Evolutionary conservation across 2,797 vertebrate genomes (phyloP).

Genomic region (Tinamus major): DNA sequence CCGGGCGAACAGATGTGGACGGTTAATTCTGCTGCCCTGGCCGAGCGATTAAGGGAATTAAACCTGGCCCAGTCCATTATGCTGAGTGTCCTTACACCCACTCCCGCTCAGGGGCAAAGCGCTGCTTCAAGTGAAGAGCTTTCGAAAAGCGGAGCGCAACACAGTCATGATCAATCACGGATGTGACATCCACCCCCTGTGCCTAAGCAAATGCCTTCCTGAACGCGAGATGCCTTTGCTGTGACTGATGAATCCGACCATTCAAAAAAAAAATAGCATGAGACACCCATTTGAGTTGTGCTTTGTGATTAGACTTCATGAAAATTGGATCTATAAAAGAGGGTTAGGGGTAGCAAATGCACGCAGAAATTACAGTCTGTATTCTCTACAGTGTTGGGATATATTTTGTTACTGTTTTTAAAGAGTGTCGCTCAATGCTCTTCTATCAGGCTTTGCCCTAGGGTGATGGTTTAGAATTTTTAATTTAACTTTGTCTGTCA

Average conservation of each 20-base stretch:
- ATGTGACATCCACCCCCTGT: conserved; percentile 75
- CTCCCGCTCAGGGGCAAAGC: conserved; percentile 73
- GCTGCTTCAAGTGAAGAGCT: conserved; percentile 77
- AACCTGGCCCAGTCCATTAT: conserved; percentile 81
- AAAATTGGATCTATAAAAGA: conserved; percentile 59
- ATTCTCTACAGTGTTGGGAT: background rate
- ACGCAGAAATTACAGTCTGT: background rate
- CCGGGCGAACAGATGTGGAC: conserved; percentile 79
- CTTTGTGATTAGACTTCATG: conserved; percentile 55
- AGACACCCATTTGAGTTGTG: conserved; percentile 45
- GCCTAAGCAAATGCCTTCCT: conserved; percentile 69
- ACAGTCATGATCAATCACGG: conserved; percentile 78
- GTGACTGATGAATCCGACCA: conserved; percentile 66
- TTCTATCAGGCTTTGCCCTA: conserved; percentile 34
- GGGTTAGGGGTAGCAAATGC: background rate
- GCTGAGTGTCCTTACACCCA: conserved; percentile 77
- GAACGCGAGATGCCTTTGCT: conserved; percentile 55
- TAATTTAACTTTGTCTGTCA: conserved; percentile 59
- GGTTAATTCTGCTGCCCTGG: conserved; percentile 82
- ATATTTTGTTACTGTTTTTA: conserved; percentile 37
- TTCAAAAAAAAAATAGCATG: conserved; percentile 19
- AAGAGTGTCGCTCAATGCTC: conserved; percentile 1
- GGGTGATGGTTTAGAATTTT: conserved; percentile 49
- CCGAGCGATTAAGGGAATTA: conserved; percentile 83
- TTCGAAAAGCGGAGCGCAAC: conserved; percentile 71